phyloP scores from a whole-genome alignment of 2,888 invertebrate species.

The Dorcus parallelipipedus region DNA sequence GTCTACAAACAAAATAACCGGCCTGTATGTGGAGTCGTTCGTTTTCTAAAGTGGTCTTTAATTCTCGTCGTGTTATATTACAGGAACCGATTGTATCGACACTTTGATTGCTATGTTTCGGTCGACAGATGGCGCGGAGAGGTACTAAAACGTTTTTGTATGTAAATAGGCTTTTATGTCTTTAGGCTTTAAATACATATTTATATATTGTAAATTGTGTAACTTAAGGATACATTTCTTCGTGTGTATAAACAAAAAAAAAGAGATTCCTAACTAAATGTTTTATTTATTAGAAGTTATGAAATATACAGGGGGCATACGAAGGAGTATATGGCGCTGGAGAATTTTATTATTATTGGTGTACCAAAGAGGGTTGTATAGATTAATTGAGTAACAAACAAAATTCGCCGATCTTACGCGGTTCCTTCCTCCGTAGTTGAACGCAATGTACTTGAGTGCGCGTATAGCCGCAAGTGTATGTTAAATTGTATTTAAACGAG shows the following conservation, averaged over 20 bases:
- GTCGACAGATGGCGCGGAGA: slow-evolving; percentile 9
- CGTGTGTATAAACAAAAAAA: slow-evolving; percentile 14
- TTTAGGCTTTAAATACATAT: slow-evolving; percentile 5
- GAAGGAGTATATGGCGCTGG: slow-evolving; percentile 1
- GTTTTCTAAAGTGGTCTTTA: slow-evolving; percentile 2
- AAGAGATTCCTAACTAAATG: slow-evolving; percentile 40
- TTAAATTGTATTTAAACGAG: slow-evolving; percentile 6
- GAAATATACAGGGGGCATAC: slow-evolving; percentile 20
- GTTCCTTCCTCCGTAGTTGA: slow-evolving; percentile 14
- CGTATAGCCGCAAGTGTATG: slow-evolving; percentile 4
- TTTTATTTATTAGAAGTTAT: slow-evolving; percentile 27
- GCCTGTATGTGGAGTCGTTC: slow-evolving; percentile 6
- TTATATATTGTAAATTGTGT: slow-evolving; percentile 8
- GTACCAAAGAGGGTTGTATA: slow-evolving; percentile 46
- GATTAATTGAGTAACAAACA: slow-evolving; percentile 13
- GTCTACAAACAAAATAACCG: background rate
- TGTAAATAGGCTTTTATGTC: slow-evolving; percentile 9
- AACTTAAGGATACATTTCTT: slow-evolving; percentile 13
- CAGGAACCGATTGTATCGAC: slow-evolving; percentile 11
- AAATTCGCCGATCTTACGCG: slow-evolving; percentile 21
- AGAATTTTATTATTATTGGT: slow-evolving; percentile 20
- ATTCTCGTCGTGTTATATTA: slow-evolving; percentile 2
- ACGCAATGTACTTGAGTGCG: slow-evolving; percentile 4
- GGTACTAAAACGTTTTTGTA: slow-evolving; percentile 2
- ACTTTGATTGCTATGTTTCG: background rate